These are phyloP conservation scores for Piaya cayana DNA, from an alignment of 2,113 vertebrate genomes.

Conservation along the genomic window DNA sequence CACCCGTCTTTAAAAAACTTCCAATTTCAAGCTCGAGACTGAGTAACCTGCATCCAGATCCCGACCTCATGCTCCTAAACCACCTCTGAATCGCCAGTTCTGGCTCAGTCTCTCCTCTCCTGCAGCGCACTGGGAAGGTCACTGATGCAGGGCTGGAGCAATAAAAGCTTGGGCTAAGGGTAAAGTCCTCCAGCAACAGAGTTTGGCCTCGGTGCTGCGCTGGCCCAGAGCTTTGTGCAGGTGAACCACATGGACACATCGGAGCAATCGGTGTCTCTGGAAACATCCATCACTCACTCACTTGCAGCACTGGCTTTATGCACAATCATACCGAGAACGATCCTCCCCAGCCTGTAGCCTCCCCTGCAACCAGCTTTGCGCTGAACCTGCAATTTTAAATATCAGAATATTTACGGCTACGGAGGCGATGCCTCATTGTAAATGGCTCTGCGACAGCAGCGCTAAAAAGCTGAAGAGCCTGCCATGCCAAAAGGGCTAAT, in stretches of 20 bases:
- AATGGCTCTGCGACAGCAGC: not conserved
- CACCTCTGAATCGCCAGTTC: too few species aligned
- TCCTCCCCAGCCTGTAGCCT: not conserved
- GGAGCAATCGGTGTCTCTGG: not conserved
- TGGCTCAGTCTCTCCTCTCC: too few species aligned
- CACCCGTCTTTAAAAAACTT: too few species aligned
- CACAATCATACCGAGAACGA: not conserved
- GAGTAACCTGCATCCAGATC: too few species aligned
- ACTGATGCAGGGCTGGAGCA: too few species aligned
- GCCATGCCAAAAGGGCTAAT: not conserved
- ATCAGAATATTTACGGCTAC: not conserved
- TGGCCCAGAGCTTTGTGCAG: not conserved
- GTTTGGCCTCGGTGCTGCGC: too few species aligned
- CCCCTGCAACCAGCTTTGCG: not conserved
- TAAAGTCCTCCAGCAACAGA: too few species aligned
- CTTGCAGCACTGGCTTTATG: not conserved
- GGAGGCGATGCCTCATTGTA: not conserved
- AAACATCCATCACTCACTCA: not conserved
- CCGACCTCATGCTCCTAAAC: too few species aligned
- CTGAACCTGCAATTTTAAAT: not conserved
- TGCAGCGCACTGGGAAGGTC: too few species aligned
- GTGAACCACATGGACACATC: not conserved
- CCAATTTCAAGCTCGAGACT: too few species aligned
- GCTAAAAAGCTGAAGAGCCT: not conserved
- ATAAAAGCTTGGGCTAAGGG: too few species aligned